Evolutionary conservation across 2,888 invertebrate genomes (phyloP).

Genomic region (Clivina fossor): DNA sequence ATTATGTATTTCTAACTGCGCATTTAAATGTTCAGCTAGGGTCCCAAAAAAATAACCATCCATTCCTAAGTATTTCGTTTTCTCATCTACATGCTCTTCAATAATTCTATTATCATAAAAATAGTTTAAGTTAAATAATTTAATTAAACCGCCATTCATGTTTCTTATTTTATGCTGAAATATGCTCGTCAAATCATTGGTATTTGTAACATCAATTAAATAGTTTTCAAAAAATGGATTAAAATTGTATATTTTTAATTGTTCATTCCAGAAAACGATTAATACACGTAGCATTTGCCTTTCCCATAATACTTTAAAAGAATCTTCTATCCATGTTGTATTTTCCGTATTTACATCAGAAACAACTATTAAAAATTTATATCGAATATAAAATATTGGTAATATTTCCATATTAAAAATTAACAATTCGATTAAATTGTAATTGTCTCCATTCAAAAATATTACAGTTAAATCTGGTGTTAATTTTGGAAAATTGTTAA

Average conservation of each 20-base stretch:
- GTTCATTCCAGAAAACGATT: slow-evolving; percentile 12
- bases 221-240: slow-evolving; percentile 16
- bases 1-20: neutral
- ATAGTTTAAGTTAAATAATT: slow-evolving; percentile 1
- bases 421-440: slow-evolving; percentile 1
- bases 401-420: slow-evolving; percentile 15
- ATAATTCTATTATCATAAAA: slow-evolving; percentile 7
- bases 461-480: slow-evolving; percentile 2
- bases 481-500: slow-evolving; percentile 1
- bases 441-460: slow-evolving; percentile 3
- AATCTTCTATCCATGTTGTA: slow-evolving; percentile 12
- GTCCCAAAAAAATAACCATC: slow-evolving; percentile 2
- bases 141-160: neutral
- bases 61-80: neutral
- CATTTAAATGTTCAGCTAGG: neutral
- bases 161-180: slow-evolving; percentile 9
- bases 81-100: neutral
- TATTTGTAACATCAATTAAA: slow-evolving; percentile 12
- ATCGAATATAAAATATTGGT: slow-evolving; percentile 1
- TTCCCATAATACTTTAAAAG: slow-evolving; percentile 11
- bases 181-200: neutral
- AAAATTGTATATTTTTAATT: slow-evolving; percentile 1
- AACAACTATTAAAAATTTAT: slow-evolving; percentile 4
- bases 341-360: neutral
- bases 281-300: slow-evolving; percentile 2